Conservation (phyloP, 2,113 vertebrate species). For the Cryptoleucopteryx plumbea region DNA sequence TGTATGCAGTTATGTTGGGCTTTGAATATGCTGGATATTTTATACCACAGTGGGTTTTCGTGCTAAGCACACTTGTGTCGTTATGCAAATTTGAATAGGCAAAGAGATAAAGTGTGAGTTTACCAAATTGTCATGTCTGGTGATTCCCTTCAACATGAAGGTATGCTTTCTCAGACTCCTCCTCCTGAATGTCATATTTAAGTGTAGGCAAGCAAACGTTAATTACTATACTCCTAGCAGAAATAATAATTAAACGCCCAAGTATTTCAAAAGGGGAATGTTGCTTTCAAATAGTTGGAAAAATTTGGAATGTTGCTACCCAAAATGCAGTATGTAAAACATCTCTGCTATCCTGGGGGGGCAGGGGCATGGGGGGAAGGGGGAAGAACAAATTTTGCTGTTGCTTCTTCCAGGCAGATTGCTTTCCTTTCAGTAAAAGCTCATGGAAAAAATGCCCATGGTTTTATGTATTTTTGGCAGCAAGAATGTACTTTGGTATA, state of each 20-base stretch:
- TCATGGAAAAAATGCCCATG: background rate
- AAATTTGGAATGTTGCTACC: background rate
- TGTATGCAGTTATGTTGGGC: background rate
- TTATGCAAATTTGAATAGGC: background rate
- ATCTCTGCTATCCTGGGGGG: background rate
- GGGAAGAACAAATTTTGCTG: background rate
- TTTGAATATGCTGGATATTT: background rate
- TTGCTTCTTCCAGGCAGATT: background rate
- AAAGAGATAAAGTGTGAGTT: background rate
- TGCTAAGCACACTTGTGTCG: background rate
- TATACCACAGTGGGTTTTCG: background rate
- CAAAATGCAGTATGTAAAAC: constrained; percentile 9
- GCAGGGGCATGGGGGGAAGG: fast-evolving
- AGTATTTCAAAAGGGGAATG: constrained; percentile 11
- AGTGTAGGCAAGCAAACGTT: background rate
- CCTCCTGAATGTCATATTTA: background rate
- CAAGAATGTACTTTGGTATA: background rate
- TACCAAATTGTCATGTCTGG: background rate
- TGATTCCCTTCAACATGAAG: background rate
- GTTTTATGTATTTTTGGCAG: constrained; percentile 3
- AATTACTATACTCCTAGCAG: background rate
- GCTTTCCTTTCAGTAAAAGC: background rate
- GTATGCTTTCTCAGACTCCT: background rate
- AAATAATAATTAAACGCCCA: background rate
- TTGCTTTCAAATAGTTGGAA: no score